Conservation (phyloP, 2,797 vertebrate genomes). For the Xiphorhynchus erythropygius region DNA sequence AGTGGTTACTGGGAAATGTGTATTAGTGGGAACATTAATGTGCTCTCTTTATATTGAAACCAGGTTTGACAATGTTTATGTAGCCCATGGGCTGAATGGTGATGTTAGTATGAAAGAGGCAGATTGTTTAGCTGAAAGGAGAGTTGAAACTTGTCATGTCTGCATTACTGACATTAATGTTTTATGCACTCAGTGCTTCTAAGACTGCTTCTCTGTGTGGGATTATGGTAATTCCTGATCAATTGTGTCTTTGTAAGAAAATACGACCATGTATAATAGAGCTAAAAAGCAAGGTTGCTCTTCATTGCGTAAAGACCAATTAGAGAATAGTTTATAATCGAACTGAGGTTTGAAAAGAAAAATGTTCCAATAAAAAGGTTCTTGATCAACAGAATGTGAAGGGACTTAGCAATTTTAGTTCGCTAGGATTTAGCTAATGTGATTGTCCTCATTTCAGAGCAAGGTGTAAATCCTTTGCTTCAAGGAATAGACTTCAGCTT, state of each 20-base stretch:
- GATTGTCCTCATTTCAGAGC: not conserved
- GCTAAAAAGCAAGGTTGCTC: slow-evolving; percentile 6
- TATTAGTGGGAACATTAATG: slow-evolving; percentile 45
- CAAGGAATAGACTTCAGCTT: not conserved
- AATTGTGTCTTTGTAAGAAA: slow-evolving; percentile 46
- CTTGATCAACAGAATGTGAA: slow-evolving; percentile 29
- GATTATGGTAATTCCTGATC: slow-evolving; percentile 37
- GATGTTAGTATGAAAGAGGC: slow-evolving; percentile 56
- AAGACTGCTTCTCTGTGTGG: slow-evolving; percentile 14
- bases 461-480: not conserved
- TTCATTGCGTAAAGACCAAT: slow-evolving; percentile 21
- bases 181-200: slow-evolving; percentile 34
- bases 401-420: not conserved
- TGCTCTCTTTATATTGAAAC: slow-evolving; percentile 54
- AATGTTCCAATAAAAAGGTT: not conserved
- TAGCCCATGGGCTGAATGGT: slow-evolving; percentile 25
- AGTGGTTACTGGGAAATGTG: slow-evolving; percentile 17
- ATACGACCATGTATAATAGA: not conserved
- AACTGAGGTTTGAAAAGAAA: slow-evolving; percentile 8
- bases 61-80: slow-evolving; percentile 65
- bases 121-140: slow-evolving; percentile 56
- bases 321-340: slow-evolving; percentile 29
- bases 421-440: slow-evolving; percentile 17
- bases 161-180: slow-evolving; percentile 46
- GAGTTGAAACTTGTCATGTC: slow-evolving; percentile 48